phyloP scores from a whole-genome alignment of 2,113 vertebrate species.

The Fregata magnificens region DNA sequence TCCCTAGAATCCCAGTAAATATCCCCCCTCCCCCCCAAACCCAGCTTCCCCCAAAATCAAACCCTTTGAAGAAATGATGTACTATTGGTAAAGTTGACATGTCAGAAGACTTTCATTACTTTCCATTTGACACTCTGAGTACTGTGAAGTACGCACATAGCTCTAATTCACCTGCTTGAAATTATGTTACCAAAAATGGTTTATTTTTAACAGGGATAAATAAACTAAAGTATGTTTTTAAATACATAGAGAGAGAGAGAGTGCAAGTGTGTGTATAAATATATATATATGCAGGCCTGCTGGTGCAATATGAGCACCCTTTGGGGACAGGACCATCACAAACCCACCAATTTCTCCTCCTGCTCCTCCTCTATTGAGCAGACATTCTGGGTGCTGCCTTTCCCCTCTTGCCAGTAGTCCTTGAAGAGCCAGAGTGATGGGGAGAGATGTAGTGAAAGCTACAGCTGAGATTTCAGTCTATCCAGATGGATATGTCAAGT shows the following conservation, averaged over 20 bases:
- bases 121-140: background rate
- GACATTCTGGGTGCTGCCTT: background rate
- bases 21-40: fast-evolving
- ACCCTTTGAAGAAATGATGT: background rate
- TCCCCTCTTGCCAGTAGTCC: background rate
- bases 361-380: background rate
- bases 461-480: background rate
- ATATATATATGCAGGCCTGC: background rate
- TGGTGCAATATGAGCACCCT: fast-evolving
- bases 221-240: background rate
- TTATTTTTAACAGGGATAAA: background rate
- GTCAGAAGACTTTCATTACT: background rate
- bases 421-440: background rate
- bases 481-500: background rate
- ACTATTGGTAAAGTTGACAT: fast-evolving
- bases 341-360: background rate
- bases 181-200: background rate
- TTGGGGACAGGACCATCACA: background rate
- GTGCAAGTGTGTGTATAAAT: no score
- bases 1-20: background rate
- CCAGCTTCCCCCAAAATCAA: background rate
- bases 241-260: background rate
- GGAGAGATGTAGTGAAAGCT: background rate
- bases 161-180: background rate
- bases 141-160: background rate